These are phyloP conservation scores for Apis dorsata DNA, from an alignment of 1,140 invertebrate species.

Conservation along the genomic window DNA sequence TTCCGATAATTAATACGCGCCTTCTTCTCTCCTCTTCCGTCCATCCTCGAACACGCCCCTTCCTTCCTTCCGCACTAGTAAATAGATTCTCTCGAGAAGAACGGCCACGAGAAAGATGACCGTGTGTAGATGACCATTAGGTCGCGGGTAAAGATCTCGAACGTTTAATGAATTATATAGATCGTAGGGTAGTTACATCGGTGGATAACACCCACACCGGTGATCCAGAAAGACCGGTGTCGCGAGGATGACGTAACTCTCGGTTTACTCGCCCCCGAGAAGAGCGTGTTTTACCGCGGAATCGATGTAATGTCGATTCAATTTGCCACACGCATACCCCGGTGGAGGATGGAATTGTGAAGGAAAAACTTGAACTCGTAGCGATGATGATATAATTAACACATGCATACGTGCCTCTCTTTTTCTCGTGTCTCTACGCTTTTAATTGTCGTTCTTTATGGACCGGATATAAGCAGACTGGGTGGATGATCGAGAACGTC, in stretches of 20 bases:
- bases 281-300: conserved; percentile 24
- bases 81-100: not conserved
- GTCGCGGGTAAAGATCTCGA: conserved; percentile 44
- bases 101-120: conserved; percentile 14
- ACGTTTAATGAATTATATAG: conserved; percentile 63
- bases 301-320: conserved; percentile 32
- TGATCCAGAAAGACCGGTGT: conserved; percentile 43
- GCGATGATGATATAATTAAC: conserved; percentile 44
- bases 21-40: not conserved
- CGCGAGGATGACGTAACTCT: conserved; percentile 45
- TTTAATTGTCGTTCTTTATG: conserved; percentile 32
- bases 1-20: conserved; percentile 58
- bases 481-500: conserved; percentile 41
- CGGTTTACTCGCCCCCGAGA: conserved; percentile 28
- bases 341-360: conserved; percentile 14
- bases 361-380: not conserved
- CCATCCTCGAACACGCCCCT: not conserved
- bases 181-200: conserved; percentile 57
- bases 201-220: conserved; percentile 26
- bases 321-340: conserved; percentile 26
- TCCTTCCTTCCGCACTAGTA: not conserved
- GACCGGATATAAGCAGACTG: not conserved
- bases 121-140: too few relatives aligned
- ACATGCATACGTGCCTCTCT: conserved; percentile 6
- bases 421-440: not conserved